Evolutionary conservation across 2,113 vertebrate species (phyloP), one percentile per base, ranked within the genome.

Genomic region (Syngnathus typhle): DNA sequence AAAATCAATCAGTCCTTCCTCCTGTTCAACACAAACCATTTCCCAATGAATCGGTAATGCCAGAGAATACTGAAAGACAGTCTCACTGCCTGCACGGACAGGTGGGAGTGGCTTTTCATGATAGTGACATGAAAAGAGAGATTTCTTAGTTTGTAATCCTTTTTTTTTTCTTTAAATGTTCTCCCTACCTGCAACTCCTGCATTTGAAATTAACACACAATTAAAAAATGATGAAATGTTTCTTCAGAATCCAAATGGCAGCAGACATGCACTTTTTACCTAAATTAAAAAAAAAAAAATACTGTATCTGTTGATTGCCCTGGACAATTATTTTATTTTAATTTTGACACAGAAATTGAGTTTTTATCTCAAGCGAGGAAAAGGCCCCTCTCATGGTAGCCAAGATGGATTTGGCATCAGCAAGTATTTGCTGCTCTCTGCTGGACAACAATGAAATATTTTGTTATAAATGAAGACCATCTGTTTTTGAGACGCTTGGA

Each of bases 1-100:
- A 83, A 88, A 88, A 88, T 88, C 82, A 82, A 81, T 75, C 47
- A 7, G 47, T 55, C 63, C 46, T 16, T 32, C 62, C 76, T 74
- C 36, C 74, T 72, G 80, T 73, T 86, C 66, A 70, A 79, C 64
- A 75, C 65, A 37, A 61, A 69, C 23, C 16, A 65, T 82, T 80
- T 68, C 43, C 72, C 73, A 72, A 71, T 64, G 66, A 41, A 58
- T 70, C 64, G 41, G 60, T 69, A 70, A 83, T 85, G 72, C 60
- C 2, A 74, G 65, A 62, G 54, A 62, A 80, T 61, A 59, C 60
- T 65, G 74, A 70, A 85, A 84, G 64, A 75, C 58, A 49, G 60
- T 79, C 44, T 47, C 67, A 47, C 21, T 68, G 58, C 58, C 63
- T 69, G 54, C 49, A 55, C 27, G 56, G 67, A 70, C 60, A 47